A percentile compares a stretch with the other conserved stretches of the same genome.
Conservation (phyloP, 2,888 invertebrate genomes). For the Halictus ligatus region DNA sequence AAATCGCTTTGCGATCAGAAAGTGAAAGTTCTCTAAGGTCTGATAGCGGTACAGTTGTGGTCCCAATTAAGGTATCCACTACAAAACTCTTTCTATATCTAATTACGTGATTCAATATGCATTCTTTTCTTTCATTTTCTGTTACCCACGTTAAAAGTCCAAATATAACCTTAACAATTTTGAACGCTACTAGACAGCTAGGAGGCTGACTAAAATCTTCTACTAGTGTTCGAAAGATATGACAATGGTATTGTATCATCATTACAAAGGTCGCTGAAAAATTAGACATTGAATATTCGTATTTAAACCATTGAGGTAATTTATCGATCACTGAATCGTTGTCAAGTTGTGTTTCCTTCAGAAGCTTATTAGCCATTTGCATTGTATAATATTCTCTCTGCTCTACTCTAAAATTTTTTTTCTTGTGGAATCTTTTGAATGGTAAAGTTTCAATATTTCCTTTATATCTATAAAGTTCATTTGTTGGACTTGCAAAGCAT, state of each 20-base stretch:
- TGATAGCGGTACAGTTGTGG: constrained; percentile 67
- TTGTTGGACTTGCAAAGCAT: constrained; percentile 69
- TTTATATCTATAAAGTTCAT: constrained; percentile 69
- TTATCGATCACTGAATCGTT: constrained; percentile 36
- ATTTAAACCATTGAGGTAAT: constrained; percentile 87
- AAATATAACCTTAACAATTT: constrained; percentile 87
- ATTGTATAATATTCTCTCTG: constrained; percentile 62
- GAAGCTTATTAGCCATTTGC: background rate
- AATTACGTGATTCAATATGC: constrained; percentile 75
- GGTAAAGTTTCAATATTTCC: constrained; percentile 65
- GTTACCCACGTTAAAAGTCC: constrained; percentile 78
- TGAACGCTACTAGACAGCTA: constrained; percentile 87
- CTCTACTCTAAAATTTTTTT: constrained; percentile 51
- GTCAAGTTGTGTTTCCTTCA: background rate
- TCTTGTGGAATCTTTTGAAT: constrained; percentile 29
- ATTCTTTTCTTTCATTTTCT: constrained; percentile 43
- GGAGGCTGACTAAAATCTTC: constrained; percentile 88
- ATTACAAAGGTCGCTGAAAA: constrained; percentile 88
- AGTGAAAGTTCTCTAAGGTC: constrained; percentile 77
- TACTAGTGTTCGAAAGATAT: constrained; percentile 89
- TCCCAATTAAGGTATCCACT: too few species aligned
- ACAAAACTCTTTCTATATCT: constrained; percentile 58
- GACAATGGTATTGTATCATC: constrained; percentile 85
- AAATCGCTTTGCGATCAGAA: constrained; percentile 79
- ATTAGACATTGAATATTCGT: constrained; percentile 86